Percentiles rank a stretch among this genome's conserved stretches.
These are phyloP conservation scores for Scolanthus callimorphus DNA, from an alignment of 92 coral and sea anemone genomes.

Conservation along the genomic window DNA sequence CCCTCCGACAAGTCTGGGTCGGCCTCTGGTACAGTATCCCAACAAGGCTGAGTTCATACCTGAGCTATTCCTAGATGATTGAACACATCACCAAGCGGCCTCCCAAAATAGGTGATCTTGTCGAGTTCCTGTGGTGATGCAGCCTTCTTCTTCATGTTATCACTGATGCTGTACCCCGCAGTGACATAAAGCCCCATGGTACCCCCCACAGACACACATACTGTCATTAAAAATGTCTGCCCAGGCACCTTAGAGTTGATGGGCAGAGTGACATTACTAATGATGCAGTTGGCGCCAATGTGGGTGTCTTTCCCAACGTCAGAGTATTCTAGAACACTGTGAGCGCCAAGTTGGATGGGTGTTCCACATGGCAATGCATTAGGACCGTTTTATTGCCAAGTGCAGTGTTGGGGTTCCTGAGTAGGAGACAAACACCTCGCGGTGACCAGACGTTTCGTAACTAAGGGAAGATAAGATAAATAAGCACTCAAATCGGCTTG, in stretches of 20 bases:
- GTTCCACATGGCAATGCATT: conserved; percentile 62
- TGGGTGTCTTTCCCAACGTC: conserved; percentile 51
- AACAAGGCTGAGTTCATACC: too few species aligned
- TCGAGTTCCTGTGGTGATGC: conserved; percentile 45
- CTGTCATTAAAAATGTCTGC: conserved; percentile 70
- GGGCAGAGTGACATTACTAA: conserved; percentile 80
- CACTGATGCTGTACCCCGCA: conserved; percentile 74
- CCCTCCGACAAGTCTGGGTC: too few species aligned
- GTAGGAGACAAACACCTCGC: conserved; percentile 64
- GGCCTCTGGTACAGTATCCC: too few species aligned
- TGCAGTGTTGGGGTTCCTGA: conserved; percentile 33
- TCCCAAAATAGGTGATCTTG: conserved; percentile 59
- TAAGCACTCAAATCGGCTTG: too few species aligned
- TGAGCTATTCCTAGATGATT: conserved; percentile 40
- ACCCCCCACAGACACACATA: conserved; percentile 61
- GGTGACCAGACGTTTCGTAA: conserved; percentile 55
- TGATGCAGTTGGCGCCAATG: conserved; percentile 67
- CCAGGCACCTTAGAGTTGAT: conserved; percentile 59
- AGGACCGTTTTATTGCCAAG: conserved; percentile 51
- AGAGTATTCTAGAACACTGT: conserved; percentile 84
- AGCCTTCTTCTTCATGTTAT: conserved; percentile 79
- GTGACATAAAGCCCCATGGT: conserved; percentile 76
- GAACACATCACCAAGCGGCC: conserved; percentile 67
- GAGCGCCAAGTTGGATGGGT: conserved; percentile 59
- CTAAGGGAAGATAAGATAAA: too few species aligned